Conservation (phyloP, 2,797 vertebrate species). For the Hemitrygon akajei region DNA sequence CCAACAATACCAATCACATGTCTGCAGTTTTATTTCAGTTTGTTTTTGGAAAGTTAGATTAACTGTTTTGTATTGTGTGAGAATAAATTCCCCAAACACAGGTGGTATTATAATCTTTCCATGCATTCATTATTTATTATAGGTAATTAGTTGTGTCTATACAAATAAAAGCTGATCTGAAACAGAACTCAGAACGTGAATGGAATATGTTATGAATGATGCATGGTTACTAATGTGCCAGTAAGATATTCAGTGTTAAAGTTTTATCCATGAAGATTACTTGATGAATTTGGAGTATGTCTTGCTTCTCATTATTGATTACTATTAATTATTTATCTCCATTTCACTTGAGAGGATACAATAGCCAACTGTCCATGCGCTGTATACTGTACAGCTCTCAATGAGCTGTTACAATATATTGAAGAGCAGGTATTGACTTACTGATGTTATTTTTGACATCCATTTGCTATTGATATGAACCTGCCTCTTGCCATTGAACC, state of each 20-base stretch:
- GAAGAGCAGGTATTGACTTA: not conserved
- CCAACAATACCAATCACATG: not conserved
- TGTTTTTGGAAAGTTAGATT: not conserved
- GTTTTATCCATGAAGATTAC: not conserved
- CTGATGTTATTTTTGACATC: slow-evolving; percentile 16
- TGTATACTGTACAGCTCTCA: too few relatives aligned
- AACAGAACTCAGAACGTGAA: not conserved
- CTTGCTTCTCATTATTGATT: not conserved
- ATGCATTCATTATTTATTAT: slow-evolving; percentile 30
- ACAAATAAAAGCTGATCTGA: slow-evolving; percentile 20
- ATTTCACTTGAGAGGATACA: not conserved
- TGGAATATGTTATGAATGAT: slow-evolving; percentile 22
- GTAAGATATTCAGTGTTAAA: not conserved
- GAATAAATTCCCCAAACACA: slow-evolving; percentile 4
- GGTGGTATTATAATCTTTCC: slow-evolving; percentile 1
- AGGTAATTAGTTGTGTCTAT: slow-evolving; percentile 24
- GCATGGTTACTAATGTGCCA: not conserved
- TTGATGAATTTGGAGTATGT: not conserved
- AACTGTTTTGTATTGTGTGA: slow-evolving; percentile 21
- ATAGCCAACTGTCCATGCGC: not conserved
- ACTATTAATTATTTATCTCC: not conserved
- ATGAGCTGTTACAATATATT: not conserved
- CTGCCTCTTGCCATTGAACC: not conserved
- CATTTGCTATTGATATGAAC: not conserved
- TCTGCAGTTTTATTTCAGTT: not conserved